Percentiles rank a stretch among this genome's conserved stretches.
Evolutionary conservation across 2,888 invertebrate species (phyloP).

Genomic region (Eristalis arbustorum): DNA sequence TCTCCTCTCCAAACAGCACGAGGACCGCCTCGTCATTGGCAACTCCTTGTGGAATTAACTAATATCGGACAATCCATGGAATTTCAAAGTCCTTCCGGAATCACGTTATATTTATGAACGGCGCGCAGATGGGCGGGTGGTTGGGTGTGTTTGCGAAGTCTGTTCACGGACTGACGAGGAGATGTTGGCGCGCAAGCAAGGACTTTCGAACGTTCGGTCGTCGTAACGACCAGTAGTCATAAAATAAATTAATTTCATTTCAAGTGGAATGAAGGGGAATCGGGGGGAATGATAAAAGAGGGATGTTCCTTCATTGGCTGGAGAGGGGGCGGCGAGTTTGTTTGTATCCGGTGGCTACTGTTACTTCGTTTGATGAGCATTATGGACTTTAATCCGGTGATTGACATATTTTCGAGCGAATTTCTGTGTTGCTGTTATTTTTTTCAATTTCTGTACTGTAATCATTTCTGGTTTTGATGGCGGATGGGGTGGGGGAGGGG

Average conservation of each 20-base stretch:
- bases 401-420: background rate
- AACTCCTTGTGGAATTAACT: constrained; percentile 1
- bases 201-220: background rate
- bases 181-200: background rate
- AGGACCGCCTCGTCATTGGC: background rate
- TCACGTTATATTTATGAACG: constrained; percentile 25
- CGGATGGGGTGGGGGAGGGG: background rate
- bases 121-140: background rate
- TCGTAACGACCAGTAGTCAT: constrained; percentile 14
- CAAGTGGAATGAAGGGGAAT: constrained; percentile 20
- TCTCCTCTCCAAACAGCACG: background rate
- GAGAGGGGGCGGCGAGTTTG: background rate
- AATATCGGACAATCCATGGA: constrained; percentile 11
- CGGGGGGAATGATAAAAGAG: background rate
- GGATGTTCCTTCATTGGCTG: background rate
- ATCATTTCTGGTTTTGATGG: background rate
- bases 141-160: background rate
- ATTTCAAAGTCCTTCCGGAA: constrained; percentile 19
- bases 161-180: background rate
- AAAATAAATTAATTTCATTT: constrained; percentile 43
- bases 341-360: background rate
- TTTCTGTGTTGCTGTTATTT: background rate
- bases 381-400: background rate
- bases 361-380: background rate
- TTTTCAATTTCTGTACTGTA: background rate